Evolutionary conservation across 2,113 vertebrate species (phyloP), one percentile per base, ranked within the genome.

Genomic region (Mobula hypostoma): DNA sequence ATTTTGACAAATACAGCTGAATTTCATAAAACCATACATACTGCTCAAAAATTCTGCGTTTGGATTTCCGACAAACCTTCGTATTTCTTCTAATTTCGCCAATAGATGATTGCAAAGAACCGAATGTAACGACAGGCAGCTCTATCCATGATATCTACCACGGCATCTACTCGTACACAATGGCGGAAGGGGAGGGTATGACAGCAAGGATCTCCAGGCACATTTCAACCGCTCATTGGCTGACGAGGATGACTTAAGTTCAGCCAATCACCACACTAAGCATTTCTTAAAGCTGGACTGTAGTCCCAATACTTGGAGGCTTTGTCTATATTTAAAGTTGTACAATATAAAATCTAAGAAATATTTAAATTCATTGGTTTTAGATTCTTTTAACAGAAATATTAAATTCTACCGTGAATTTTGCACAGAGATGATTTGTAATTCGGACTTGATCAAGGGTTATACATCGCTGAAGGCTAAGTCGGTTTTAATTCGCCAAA

Each of bases 171-270:
- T 15, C 56, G 58, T 5, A 68, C 19, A 32, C 7, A 90, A 90
- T 61, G 94, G 94, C 95, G 94, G 95, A 95, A 95, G 93, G 6
- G 82, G 92, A 94, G 63, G 32, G 78, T 36, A 32, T 3, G 29
- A 29, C 61, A 66, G 96, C 96, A 94, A 96, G 94, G 96, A 96
- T 96, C 95, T 94, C 96, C 96, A 95, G 95, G 95, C 96, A 95
- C 95, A 95, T 95, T 95, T 88, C 95, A 94, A 94, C 94, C 66
- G 95, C 91, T 95, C 88, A 96, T 96, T 97, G 96, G 95, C 94
- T 93, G 83, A 94, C 95, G 95, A 94, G 95, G 95, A 94, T 68
- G 94, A 94, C 95, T 95, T 7, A 56, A 19, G 19, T 93, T 93
- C 68, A 93, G 5, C 91, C 91, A 56, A 93, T 93, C 91, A 74